Evolutionary conservation across 2,888 invertebrate species (phyloP).

Genomic region (Vesta saturnalis): DNA sequence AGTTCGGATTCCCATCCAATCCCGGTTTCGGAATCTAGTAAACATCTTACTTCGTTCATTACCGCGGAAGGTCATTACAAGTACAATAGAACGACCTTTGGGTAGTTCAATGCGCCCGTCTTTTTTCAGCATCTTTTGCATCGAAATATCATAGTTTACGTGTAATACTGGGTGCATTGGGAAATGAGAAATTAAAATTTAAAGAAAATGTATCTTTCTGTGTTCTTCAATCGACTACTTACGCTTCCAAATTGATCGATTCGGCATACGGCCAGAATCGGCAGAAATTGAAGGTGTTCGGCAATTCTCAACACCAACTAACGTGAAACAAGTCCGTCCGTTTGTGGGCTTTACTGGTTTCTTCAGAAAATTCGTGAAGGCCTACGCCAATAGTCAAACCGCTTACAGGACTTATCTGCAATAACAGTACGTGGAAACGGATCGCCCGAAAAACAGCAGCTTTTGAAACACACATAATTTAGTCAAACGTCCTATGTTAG

Average conservation of each 20-base stretch:
- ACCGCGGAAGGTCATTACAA: neutral
- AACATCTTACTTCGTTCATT: too few species aligned
- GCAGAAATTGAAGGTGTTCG: neutral
- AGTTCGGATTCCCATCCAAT: too few species aligned
- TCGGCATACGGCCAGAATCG: neutral
- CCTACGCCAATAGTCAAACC: neutral
- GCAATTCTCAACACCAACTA: neutral
- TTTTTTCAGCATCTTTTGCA: neutral
- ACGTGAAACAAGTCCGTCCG: neutral
- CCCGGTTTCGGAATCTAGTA: too few species aligned
- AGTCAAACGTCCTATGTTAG: neutral
- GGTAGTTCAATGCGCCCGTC: neutral
- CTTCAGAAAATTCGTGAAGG: neutral
- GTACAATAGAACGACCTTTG: neutral
- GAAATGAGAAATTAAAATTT: neutral
- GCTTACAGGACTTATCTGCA: neutral
- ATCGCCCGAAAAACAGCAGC: neutral
- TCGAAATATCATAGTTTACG: neutral
- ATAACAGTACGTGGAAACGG: neutral
- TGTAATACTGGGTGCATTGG: too few species aligned
- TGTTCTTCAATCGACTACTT: neutral
- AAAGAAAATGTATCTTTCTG: neutral
- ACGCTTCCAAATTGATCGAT: neutral
- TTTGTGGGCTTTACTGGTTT: neutral
- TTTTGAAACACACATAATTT: neutral